A percentile compares a stretch with the other conserved stretches of the same genome.
Evolutionary conservation across 2,888 invertebrate genomes (phyloP).

Genomic region (Plebejus melissa): DNA sequence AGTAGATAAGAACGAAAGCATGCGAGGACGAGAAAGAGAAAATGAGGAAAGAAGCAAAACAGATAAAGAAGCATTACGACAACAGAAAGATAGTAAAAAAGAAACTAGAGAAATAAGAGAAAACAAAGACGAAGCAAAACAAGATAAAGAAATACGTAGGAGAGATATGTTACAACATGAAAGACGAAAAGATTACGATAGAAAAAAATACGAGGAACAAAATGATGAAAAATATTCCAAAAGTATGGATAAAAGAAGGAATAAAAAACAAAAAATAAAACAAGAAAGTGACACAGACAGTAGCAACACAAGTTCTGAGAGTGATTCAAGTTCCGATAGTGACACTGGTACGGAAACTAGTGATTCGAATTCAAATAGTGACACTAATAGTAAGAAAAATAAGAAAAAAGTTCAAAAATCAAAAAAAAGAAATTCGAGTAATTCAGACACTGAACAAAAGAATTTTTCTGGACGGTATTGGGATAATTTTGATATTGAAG

Average conservation of each 20-base stretch:
- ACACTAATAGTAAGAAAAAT: slow-evolving; percentile 24
- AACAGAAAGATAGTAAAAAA: background rate
- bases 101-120: background rate
- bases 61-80: background rate
- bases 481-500: slow-evolving; percentile 48
- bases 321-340: slow-evolving; percentile 16
- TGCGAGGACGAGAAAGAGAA: background rate
- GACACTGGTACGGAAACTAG: slow-evolving; percentile 8
- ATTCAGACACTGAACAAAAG: slow-evolving; percentile 30
- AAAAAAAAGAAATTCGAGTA: background rate
- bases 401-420: slow-evolving; percentile 1
- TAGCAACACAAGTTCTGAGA: slow-evolving; percentile 19
- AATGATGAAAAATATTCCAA: background rate
- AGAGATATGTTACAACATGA: background rate
- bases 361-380: slow-evolving; percentile 15
- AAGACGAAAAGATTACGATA: slow-evolving; percentile 10
- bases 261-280: slow-evolving; percentile 1
- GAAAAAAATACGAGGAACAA: background rate
- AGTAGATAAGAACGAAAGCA: background rate
- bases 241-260: background rate
- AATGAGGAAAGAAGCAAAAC: background rate
- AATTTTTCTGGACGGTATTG: slow-evolving; percentile 39
- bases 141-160: background rate
- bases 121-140: background rate
- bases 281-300: slow-evolving; percentile 20